Evolutionary conservation across 2,797 vertebrate species (phyloP).

Genomic region (Propithecus deckenii): DNA sequence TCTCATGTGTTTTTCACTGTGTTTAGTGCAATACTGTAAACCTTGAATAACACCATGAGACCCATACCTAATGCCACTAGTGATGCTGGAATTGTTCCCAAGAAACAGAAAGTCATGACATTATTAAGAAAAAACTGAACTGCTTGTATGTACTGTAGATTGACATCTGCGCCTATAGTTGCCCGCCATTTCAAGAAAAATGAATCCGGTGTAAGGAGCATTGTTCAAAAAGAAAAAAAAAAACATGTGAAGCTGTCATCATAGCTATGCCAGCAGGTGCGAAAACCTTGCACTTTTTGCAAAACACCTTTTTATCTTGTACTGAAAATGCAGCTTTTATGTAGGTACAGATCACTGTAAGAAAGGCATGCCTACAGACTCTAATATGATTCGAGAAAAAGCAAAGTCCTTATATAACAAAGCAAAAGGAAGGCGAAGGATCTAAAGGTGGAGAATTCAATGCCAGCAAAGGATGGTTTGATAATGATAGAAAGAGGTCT

Average conservation of each 20-base stretch:
- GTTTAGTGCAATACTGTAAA: not conserved
- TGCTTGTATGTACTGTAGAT: not conserved
- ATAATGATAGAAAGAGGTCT: not conserved
- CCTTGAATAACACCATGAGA: not conserved
- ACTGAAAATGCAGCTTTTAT: not conserved
- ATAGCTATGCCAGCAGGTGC: not conserved
- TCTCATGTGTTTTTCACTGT: not conserved
- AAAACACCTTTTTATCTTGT: not conserved
- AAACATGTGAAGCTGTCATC: not conserved
- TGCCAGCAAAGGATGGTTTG: not conserved
- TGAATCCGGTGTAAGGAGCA: not conserved
- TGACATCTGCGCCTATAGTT: not conserved
- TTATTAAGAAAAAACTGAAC: not conserved
- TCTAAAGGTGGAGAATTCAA: not conserved
- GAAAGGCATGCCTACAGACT: not conserved
- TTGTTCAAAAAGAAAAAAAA: not conserved
- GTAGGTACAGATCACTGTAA: not conserved
- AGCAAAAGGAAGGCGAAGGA: not conserved
- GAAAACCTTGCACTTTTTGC: not conserved
- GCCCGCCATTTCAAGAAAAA: not conserved
- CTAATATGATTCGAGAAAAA: not conserved
- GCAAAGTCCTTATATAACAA: not conserved
- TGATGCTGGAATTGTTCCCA: not conserved
- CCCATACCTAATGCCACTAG: not conserved
- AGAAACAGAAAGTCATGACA: not conserved